A percentile compares a stretch with the other conserved stretches of the same genome.
Conservation (phyloP, 1,140 invertebrate genomes). For the Bombyx mandarina region DNA sequence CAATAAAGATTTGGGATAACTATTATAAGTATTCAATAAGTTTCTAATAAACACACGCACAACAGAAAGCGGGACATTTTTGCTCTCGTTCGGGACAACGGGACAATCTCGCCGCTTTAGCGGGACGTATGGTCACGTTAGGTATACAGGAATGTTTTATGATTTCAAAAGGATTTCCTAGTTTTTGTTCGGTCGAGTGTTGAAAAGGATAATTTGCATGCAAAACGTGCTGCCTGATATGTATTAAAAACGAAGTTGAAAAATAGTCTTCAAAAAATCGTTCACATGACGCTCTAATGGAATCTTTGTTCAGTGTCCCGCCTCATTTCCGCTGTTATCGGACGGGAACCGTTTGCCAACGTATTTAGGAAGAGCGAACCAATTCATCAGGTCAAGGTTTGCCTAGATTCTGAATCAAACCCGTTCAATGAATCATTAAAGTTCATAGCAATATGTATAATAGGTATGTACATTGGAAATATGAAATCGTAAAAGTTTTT, state of each 20-base stretch:
- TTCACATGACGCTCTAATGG: constrained; percentile 30
- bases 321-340: constrained; percentile 39
- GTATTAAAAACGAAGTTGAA: too few species aligned
- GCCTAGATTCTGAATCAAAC: constrained; percentile 19
- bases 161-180: too few species aligned
- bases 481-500: not conserved
- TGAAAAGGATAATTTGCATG: too few species aligned
- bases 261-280: not conserved
- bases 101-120: too few species aligned
- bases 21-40: too few species aligned
- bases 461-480: constrained; percentile 19
- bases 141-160: not conserved
- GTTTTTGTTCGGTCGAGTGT: too few species aligned
- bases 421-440: constrained; percentile 18
- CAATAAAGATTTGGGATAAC: too few species aligned
- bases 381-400: constrained; percentile 53
- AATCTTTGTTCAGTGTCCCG: constrained; percentile 51
- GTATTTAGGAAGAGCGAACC: constrained; percentile 41
- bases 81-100: too few species aligned
- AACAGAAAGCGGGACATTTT: too few species aligned
- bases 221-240: too few species aligned
- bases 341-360: constrained; percentile 33
- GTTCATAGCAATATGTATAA: constrained; percentile 18
- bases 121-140: not conserved
- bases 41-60: too few species aligned